These are phyloP conservation scores for Microtus pennsylvanicus DNA, from an alignment of 2,113 vertebrate genomes.

Conservation along the genomic window DNA sequence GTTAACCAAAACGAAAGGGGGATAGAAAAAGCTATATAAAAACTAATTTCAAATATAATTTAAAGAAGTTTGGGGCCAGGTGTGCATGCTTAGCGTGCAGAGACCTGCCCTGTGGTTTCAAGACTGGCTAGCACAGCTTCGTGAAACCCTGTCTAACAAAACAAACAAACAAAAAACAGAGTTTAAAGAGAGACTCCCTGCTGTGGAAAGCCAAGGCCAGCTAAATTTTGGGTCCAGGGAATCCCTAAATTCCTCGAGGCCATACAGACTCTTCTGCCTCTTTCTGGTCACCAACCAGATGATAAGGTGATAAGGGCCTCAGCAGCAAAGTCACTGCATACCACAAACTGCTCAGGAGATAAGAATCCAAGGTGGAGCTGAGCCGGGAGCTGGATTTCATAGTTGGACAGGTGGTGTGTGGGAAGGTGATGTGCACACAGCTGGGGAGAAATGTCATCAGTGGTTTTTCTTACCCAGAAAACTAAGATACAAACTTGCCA, in stretches of 20 bases:
- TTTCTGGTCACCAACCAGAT: not conserved
- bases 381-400: not conserved
- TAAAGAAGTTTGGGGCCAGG: not conserved
- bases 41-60: not conserved
- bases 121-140: not conserved
- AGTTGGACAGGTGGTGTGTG: not conserved
- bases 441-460: not conserved
- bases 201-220: not conserved
- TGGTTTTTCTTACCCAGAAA: not conserved
- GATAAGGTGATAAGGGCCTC: not conserved
- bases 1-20: not conserved
- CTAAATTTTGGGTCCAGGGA: not conserved
- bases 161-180: not conserved
- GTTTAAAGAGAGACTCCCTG: not conserved
- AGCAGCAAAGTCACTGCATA: not conserved
- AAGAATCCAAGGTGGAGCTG: not conserved
- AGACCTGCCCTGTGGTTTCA: not conserved
- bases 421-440: not conserved
- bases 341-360: not conserved
- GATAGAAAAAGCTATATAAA: not conserved
- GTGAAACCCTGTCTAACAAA: not conserved
- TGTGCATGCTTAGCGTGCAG: not conserved
- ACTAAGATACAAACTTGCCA: not conserved
- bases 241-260: not conserved
- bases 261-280: not conserved